Evolutionary conservation across 2,797 vertebrate species (phyloP), one percentile per base, ranked within the genome.

Genomic region (Rhadinocentrus ornatus): DNA sequence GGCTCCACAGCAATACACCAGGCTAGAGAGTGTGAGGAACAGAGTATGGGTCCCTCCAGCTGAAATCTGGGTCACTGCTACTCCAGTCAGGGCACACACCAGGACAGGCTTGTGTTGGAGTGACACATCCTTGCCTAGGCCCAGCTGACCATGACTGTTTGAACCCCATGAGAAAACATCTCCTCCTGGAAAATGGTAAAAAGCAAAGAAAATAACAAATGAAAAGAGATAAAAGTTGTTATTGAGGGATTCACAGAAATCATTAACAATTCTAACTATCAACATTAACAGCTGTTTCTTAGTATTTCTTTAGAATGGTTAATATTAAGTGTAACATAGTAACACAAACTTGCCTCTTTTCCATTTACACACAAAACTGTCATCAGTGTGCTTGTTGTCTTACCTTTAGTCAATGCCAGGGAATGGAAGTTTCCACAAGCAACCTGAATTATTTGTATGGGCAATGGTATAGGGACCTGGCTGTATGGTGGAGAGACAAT

Each of bases 391-490:
- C 31, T 52, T 11, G 16, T 1, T 39, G 52, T 39, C 44, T 65
- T 94, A 99, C 97, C 97, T 95, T 93, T 92, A 64, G 95, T 95
- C 83, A 99, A 90, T 48, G 95, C 96, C 84, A 99, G 83, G 63
- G 96, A 97, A 84, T 98, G 96, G 75, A 92, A 91, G 63, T 93
- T 95, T 85, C 97, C 97, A 93, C 97, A 98, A 69, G 96, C 95
- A 71, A 98, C 95, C 74, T 98, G 97, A 69, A 96, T 81, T 84
- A 98, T 95, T 0, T 85, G 93, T 64, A 80, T 91, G 78, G 92
- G 84, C 74, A 95, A 84, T 0, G 84, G 82, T 4, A 85, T 66
- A 0, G 48, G 73, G 26, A 93, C 82, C 15, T 0, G 56, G 4
- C 91, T 93, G 80, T 7, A 75, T 20, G 62, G 73, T 18, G 6